Evolutionary conservation across 2,888 invertebrate genomes (phyloP).

Genomic region (Ophion ellenae): DNA sequence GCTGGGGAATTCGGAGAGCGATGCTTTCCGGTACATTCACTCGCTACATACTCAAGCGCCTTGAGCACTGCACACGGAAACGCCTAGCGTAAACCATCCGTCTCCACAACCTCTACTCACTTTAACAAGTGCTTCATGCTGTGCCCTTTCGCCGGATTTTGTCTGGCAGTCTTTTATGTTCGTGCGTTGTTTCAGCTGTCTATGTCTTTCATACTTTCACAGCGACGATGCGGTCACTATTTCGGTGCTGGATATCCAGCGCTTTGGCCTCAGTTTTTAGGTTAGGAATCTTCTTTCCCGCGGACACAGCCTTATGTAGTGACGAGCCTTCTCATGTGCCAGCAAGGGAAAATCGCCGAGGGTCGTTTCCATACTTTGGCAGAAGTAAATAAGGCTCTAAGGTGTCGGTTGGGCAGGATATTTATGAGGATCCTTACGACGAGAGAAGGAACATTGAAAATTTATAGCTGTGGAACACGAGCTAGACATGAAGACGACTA

Average conservation of each 20-base stretch:
- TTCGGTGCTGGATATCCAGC: not conserved
- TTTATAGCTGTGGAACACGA: slow-evolving; percentile 54
- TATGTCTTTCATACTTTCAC: not conserved
- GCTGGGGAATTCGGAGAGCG: slow-evolving; percentile 62
- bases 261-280: not conserved
- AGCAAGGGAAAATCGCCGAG: slow-evolving; percentile 22
- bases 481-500: slow-evolving; percentile 25
- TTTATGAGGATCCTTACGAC: slow-evolving; percentile 67
- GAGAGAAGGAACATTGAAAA: slow-evolving; percentile 60
- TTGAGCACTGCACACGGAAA: slow-evolving; percentile 3
- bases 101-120: slow-evolving; percentile 49
- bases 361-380: slow-evolving; percentile 51
- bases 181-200: slow-evolving; percentile 8
- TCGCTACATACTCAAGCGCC: slow-evolving; percentile 19
- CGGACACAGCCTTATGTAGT: slow-evolving; percentile 6
- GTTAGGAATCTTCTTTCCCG: not conserved
- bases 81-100: not conserved
- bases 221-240: not conserved
- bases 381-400: slow-evolving; percentile 52
- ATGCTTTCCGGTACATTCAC: slow-evolving; percentile 43
- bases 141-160: slow-evolving; percentile 38
- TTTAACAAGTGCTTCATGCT: slow-evolving; percentile 61
- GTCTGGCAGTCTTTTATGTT: slow-evolving; percentile 18
- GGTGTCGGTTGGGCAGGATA: slow-evolving; percentile 54
- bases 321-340: slow-evolving; percentile 24